Base-by-base conservation (phyloP, 2,888 invertebrate species). In the Therioaphis trifolii region DNA sequence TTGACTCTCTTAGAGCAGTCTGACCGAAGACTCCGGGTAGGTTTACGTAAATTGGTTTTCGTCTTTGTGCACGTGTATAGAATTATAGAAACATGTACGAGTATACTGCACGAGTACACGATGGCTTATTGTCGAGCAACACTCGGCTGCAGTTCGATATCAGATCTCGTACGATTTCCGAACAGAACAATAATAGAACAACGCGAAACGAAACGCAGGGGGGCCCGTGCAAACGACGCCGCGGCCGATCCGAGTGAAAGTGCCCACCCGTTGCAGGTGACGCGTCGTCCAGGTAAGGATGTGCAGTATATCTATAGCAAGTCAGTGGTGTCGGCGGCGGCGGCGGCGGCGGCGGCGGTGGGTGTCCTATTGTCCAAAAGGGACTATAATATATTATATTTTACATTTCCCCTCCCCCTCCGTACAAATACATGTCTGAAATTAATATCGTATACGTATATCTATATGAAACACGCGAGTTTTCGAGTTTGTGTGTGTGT, bases 311-410 rank as follows among this genome's bases (percentile, higher is more conserved):
- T 35, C 7, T 14, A 43, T n/a, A 24, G 1, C 21, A 49, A 35
- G 35, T 35, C 18, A 52, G 27, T 35, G 14, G 12, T 52, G 24
- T 52, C 24, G 21, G 7, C 27, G 21, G 15, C 58, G n/a, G 14
- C 27, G 21, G 15, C 58, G n/a, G 14, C 15, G 63, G 21, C 61
- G 29, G n/a, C 7, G 18, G 46, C 63, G 29, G 18, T n/a, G 49
- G 66, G 66, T 75, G 61, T 75, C 18, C 74, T 12, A 43, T 75
- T 75, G 75, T 75, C 75, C 75, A 43, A 75, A 75, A 75, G 43
- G 75, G 58, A 24, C 75, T 43, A 29, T 24, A 58, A 18, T 49
- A 72, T 18, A 27, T 1, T 5, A n/a, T 35, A 15, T 14, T 12
- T n/a, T 24, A 58, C 9, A 72, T 52, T n/a, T 43, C 27, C 49